Conservation (phyloP, 2,888 invertebrate genomes). For the Papilio protenor region DNA sequence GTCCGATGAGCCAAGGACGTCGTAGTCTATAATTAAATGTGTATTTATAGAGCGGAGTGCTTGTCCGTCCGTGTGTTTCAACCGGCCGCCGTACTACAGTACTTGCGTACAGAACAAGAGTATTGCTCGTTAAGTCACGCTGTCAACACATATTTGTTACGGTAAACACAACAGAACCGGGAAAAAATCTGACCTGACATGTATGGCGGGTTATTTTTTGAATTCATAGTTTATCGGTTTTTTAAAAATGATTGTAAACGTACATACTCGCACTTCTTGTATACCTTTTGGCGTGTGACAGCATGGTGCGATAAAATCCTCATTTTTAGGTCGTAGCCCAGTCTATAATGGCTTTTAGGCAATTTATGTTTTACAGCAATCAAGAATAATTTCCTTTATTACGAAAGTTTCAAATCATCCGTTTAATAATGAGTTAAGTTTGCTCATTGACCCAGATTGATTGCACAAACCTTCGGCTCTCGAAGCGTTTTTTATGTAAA, state of each 20-base stretch:
- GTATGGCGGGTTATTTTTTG: not conserved
- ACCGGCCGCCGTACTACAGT: not conserved
- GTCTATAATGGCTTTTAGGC: not conserved
- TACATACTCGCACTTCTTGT: not conserved
- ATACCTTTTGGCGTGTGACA: not conserved
- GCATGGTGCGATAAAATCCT: not conserved
- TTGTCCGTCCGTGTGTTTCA: not conserved
- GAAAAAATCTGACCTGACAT: not conserved
- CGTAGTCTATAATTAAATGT: constrained; percentile 41
- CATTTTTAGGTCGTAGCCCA: not conserved
- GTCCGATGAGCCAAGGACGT: constrained; percentile 51
- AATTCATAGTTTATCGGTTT: not conserved
- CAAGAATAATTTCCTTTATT: not conserved
- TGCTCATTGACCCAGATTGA: constrained; percentile 29
- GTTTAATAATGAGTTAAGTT: constrained; percentile 9
- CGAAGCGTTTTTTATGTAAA: constrained; percentile 34
- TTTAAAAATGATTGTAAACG: no score
- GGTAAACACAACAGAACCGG: not conserved
- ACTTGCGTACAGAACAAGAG: not conserved
- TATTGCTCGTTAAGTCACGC: not conserved
- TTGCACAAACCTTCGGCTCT: constrained; percentile 34
- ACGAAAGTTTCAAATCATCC: constrained; percentile 1
- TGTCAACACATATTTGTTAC: not conserved
- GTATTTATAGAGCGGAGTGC: constrained; percentile 27
- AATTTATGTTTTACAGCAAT: not conserved